Conservation (phyloP, 2,113 vertebrate genomes). For the Aptenodytes patagonicus region DNA sequence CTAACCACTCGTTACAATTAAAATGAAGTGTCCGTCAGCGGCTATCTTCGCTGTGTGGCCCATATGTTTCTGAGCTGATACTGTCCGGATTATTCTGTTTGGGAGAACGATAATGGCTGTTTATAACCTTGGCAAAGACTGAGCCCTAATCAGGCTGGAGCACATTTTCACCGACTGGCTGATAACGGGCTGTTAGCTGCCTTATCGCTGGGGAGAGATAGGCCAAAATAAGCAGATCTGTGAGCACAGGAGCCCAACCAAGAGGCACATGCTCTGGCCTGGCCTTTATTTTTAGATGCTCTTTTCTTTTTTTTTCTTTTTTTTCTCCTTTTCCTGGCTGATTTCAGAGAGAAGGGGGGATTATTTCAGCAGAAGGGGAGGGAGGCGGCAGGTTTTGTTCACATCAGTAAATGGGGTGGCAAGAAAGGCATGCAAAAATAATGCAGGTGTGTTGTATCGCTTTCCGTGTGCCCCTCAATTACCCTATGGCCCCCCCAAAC, state of each 20-base stretch:
- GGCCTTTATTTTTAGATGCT: constrained; percentile 89
- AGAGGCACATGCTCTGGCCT: constrained; percentile 74
- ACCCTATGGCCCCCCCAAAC: background rate
- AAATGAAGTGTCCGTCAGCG: constrained; percentile 95
- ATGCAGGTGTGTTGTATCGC: background rate
- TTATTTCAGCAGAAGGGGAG: constrained; percentile 42
- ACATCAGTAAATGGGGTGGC: background rate
- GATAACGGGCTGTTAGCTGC: constrained; percentile 95
- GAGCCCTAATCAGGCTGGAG: constrained; percentile 97
- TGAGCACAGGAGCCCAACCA: constrained; percentile 74
- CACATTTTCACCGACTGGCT: constrained; percentile 94
- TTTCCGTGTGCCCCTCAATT: background rate
- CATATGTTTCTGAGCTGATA: constrained; percentile 99
- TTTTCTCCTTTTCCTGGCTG: constrained; percentile 1
- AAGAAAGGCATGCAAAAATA: constrained; percentile 34
- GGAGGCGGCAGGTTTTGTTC: constrained; percentile 36
- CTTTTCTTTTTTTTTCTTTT: background rate
- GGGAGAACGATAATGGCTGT: constrained; percentile 95
- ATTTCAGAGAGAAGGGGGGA: constrained; percentile 38
- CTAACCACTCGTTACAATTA: constrained; percentile 91
- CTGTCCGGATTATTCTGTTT: constrained; percentile 96
- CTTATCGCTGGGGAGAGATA: constrained; percentile 91
- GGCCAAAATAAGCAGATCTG: constrained; percentile 86
- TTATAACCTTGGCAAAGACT: constrained; percentile 99
- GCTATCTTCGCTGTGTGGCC: constrained; percentile 94